phyloP scores from a whole-genome alignment of 2,888 invertebrate genomes.

The Ernsta delagoae region DNA sequence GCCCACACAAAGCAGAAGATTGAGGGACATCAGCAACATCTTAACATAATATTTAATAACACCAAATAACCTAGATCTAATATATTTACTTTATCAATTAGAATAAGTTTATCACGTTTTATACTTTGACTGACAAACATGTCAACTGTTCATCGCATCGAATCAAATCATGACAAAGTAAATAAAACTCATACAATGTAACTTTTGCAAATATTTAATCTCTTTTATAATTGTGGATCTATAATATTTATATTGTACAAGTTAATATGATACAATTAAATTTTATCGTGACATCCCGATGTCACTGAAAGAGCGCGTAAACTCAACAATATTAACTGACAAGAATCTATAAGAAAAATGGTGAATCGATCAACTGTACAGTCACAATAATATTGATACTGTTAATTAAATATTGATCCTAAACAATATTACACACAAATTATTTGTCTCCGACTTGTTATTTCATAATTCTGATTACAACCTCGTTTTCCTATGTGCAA shows the following conservation, averaged over 20 bases:
- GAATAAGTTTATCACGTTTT: constrained; percentile 51
- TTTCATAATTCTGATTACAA: constrained; percentile 78
- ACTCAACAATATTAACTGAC: constrained; percentile 68
- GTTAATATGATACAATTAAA: constrained; percentile 81
- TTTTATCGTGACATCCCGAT: constrained; percentile 67
- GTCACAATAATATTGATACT: constrained; percentile 67
- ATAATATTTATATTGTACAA: constrained; percentile 85
- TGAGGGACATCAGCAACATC: constrained; percentile 38
- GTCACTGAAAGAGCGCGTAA: constrained; percentile 63
- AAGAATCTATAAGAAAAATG: constrained; percentile 60
- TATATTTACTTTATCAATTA: constrained; percentile 49
- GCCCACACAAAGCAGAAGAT: constrained; percentile 78
- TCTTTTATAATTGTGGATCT: constrained; percentile 86
- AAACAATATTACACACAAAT: constrained; percentile 83
- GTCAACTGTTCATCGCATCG: neutral
- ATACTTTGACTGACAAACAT: constrained; percentile 50
- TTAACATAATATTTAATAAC: constrained; percentile 39
- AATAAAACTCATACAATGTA: constrained; percentile 74
- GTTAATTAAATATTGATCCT: constrained; percentile 64
- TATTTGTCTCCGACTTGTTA: constrained; percentile 79
- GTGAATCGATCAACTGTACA: constrained; percentile 75
- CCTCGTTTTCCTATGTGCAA: constrained; percentile 83
- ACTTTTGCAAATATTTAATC: constrained; percentile 86
- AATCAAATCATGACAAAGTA: constrained; percentile 38
- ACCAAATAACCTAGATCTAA: constrained; percentile 55